These are phyloP conservation scores for Blennius ocellaris DNA, from an alignment of 2,113 vertebrate genomes.

Conservation along the genomic window DNA sequence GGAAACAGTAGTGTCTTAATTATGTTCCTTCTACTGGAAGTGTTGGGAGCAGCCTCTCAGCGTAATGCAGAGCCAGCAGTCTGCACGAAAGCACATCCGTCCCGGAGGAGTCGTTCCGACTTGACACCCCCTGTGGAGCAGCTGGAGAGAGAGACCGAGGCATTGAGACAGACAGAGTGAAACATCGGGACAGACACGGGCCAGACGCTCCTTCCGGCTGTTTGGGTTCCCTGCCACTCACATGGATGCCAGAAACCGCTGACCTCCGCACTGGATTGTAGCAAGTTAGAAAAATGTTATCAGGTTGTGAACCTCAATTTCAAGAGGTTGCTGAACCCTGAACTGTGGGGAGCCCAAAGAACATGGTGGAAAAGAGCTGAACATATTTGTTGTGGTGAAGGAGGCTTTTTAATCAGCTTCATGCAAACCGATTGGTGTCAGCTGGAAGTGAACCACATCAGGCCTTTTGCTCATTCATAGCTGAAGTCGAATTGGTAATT, in stretches of 20 bases:
- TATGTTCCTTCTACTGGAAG: slow-evolving; percentile 38
- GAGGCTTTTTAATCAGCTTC: too few relatives aligned
- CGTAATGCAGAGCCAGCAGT: slow-evolving; percentile 53
- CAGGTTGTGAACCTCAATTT: not conserved
- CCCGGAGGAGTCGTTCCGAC: slow-evolving; percentile 35
- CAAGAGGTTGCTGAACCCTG: not conserved
- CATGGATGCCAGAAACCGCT: slow-evolving; percentile 17
- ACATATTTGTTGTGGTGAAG: too few relatives aligned
- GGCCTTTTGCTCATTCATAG: too few relatives aligned
- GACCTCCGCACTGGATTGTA: slow-evolving; percentile 10
- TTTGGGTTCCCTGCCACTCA: slow-evolving; percentile 59
- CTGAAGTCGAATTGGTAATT: too few relatives aligned
- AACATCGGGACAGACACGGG: slow-evolving; percentile 52
- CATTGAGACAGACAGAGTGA: slow-evolving; percentile 39
- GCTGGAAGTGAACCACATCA: too few relatives aligned
- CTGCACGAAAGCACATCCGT: slow-evolving; percentile 56
- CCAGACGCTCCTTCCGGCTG: slow-evolving; percentile 57
- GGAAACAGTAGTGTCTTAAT: slow-evolving; percentile 44
- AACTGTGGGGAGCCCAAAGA: not conserved
- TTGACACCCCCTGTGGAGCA: slow-evolving; percentile 47
- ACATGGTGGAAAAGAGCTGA: too few relatives aligned
- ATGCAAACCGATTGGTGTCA: too few relatives aligned
- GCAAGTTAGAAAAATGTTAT: slow-evolving; percentile 15
- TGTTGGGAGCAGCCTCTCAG: slow-evolving; percentile 33
- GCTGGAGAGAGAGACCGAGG: not conserved